Percentiles rank a stretch among this genome's conserved stretches.
phyloP scores from a whole-genome alignment of 2,888 invertebrate species.

The Lepidochrysops patricia region DNA sequence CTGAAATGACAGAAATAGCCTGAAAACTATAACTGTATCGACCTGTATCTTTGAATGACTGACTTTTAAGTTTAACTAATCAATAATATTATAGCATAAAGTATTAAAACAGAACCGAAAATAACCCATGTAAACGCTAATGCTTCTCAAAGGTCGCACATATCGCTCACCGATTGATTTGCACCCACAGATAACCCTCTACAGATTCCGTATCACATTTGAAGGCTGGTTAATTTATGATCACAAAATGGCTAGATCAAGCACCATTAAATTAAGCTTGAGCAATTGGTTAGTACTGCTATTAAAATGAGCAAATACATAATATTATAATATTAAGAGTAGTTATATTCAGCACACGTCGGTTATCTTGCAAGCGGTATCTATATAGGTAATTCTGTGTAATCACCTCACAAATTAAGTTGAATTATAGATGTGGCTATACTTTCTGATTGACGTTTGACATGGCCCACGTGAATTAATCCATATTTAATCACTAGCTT shows the following conservation, averaged over 20 bases:
- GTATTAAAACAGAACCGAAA: neutral
- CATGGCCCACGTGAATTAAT: neutral
- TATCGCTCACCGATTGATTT: too few species aligned
- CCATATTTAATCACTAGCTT: neutral
- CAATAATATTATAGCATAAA: too few species aligned
- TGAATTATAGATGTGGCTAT: neutral
- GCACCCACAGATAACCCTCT: neutral
- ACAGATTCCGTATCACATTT: too few species aligned
- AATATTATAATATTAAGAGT: too few species aligned
- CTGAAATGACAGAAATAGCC: neutral
- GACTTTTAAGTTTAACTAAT: neutral
- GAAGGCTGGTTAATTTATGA: neutral
- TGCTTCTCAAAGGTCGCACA: neutral
- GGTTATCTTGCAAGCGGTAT: too few species aligned
- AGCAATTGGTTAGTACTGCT: too few species aligned
- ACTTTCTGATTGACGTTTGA: neutral
- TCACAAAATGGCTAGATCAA: too few species aligned
- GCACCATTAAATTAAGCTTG: too few species aligned
- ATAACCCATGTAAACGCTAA: neutral
- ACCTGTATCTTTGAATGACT: neutral
- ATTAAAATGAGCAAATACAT: too few species aligned
- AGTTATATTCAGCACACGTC: too few species aligned
- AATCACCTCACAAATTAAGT: neutral
- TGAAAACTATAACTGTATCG: neutral
- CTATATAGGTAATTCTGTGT: too few species aligned